These are phyloP conservation scores for Peromyscus melanophrys DNA, from an alignment of 2,797 vertebrate genomes.

Conservation along the genomic window DNA sequence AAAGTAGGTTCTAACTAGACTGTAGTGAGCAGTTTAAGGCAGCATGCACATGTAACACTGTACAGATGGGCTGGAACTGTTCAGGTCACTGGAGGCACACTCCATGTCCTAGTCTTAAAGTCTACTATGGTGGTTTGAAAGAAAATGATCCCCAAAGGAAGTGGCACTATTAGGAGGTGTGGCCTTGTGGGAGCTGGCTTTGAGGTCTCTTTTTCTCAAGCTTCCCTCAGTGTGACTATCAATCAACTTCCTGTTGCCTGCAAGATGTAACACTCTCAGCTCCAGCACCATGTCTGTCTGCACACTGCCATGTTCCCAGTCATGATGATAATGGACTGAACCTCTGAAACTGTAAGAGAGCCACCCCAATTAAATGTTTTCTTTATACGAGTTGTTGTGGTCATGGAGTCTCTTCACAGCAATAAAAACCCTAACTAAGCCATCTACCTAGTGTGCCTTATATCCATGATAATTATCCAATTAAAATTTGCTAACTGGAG, in stretches of 20 bases:
- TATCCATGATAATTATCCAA: neutral
- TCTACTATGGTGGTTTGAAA: too few species aligned
- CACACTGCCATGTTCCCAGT: too few species aligned
- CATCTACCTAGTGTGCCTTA: neutral
- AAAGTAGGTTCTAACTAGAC: neutral
- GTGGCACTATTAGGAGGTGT: too few species aligned
- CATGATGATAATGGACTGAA: too few species aligned
- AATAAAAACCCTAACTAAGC: neutral
- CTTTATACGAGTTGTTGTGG: neutral
- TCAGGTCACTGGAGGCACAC: neutral
- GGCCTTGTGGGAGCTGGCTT: too few species aligned
- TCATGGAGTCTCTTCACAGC: neutral
- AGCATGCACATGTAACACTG: neutral
- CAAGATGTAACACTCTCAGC: too few species aligned
- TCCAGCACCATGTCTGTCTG: too few species aligned
- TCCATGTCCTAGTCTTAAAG: neutral
- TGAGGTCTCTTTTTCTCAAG: too few species aligned
- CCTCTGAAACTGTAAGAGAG: too few species aligned
- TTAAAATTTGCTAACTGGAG: constrained; percentile 13
- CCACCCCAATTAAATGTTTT: neutral
- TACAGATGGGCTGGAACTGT: neutral
- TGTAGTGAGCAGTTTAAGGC: neutral
- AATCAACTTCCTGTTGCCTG: too few species aligned
- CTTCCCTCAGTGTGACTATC: too few species aligned
- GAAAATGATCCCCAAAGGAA: too few species aligned